phyloP scores from a whole-genome alignment of 2,888 invertebrate species.

The Palloptera scutellata region DNA sequence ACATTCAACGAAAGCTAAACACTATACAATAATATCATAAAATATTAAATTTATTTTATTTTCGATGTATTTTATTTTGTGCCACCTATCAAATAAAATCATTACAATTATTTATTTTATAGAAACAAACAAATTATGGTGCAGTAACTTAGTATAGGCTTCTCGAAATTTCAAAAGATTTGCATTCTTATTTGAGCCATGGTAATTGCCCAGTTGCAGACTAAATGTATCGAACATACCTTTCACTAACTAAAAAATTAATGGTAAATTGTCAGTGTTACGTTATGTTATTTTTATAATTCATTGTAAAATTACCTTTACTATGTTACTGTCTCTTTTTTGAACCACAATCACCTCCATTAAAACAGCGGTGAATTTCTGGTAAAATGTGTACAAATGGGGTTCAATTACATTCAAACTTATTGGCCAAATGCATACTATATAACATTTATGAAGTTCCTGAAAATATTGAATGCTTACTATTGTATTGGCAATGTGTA shows the following conservation, averaged over 20 bases:
- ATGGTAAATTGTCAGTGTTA: neutral
- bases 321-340: slow-evolving; percentile 37
- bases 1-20: slow-evolving; percentile 13
- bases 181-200: slow-evolving; percentile 8
- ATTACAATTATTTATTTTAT: slow-evolving; percentile 15
- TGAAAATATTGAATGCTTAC: slow-evolving; percentile 22
- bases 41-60: neutral
- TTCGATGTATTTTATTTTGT: slow-evolving; percentile 18
- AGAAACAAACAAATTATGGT: slow-evolving; percentile 27
- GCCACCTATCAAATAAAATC: neutral
- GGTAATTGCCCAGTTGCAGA: slow-evolving; percentile 43
- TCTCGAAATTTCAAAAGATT: slow-evolving; percentile 33
- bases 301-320: slow-evolving; percentile 39
- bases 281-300: neutral
- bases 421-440: slow-evolving; percentile 54
- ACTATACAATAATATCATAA: no score
- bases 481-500: neutral
- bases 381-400: slow-evolving; percentile 51
- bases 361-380: slow-evolving; percentile 53
- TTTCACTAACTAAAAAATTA: slow-evolving; percentile 40
- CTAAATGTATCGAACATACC: slow-evolving; percentile 45
- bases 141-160: slow-evolving; percentile 39
- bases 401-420: slow-evolving; percentile 46
- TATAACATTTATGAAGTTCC: slow-evolving; percentile 54
- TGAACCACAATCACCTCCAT: slow-evolving; percentile 50